phyloP scores from a whole-genome alignment of 2,797 vertebrate genomes.

The Emys orbicularis region DNA sequence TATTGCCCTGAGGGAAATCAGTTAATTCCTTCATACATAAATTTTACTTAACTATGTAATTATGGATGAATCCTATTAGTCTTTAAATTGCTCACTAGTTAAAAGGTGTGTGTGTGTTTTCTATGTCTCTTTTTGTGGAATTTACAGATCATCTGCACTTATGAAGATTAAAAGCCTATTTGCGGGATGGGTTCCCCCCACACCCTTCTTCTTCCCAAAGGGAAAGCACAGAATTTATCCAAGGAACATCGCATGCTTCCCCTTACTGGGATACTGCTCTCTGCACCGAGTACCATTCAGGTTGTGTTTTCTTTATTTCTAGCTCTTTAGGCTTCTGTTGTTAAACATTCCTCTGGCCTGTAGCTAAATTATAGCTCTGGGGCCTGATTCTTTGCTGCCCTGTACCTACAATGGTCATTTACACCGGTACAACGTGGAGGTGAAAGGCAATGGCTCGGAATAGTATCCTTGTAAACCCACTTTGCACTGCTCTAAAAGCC shows the following conservation, averaged over 20 bases:
- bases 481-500: slow-evolving; percentile 40
- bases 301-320: background rate
- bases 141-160: slow-evolving; percentile 76
- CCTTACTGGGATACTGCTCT: background rate
- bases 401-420: background rate
- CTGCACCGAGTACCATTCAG: slow-evolving; percentile 20
- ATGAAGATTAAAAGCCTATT: slow-evolving; percentile 74
- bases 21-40: slow-evolving; percentile 84
- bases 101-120: slow-evolving; percentile 77
- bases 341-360: slow-evolving; percentile 23
- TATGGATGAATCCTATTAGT: slow-evolving; percentile 82
- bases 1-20: slow-evolving; percentile 81
- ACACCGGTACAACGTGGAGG: fast-evolving
- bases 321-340: background rate
- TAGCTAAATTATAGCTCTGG: background rate
- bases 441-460: slow-evolving; percentile 55
- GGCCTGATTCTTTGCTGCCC: slow-evolving; percentile 10
- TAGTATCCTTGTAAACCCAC: slow-evolving; percentile 5
- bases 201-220: slow-evolving; percentile 13
- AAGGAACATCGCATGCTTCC: background rate
- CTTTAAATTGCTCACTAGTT: slow-evolving; percentile 78
- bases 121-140: slow-evolving; percentile 44
- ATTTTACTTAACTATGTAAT: slow-evolving; percentile 87
- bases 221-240: slow-evolving; percentile 51
- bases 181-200: background rate